Base-by-base conservation (phyloP, 2,888 invertebrate species). In the Agonopterix subpropinquella region DNA sequence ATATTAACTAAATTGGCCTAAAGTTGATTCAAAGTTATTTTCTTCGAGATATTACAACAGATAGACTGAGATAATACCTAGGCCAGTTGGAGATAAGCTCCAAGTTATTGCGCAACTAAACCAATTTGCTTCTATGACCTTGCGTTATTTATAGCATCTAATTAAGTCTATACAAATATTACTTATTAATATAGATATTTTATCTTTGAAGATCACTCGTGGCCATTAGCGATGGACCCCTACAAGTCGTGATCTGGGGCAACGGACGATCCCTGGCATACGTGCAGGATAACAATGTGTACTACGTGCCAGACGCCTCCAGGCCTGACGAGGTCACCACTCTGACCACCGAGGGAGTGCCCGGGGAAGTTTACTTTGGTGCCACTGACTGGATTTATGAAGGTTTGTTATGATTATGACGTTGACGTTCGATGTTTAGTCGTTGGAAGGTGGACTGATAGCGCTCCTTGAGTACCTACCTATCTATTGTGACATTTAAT, bases 361-460 rank as follows among this genome's bases (percentile, higher is more conserved):
- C 88, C 0, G 92, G 91, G 1, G 81, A 91, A 37, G 83, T 96
- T 47, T 96, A 93, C 74, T 94, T 95, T 71, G 97, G 97, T 3
- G 90, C 95, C 13, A 92, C 96, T 8, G 97, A 98, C 76, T 98
- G 98, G 98, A 93, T 97, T 39, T 98, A 98, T 72, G 97, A 97
- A 91, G 95, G 95, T 94, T 73, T 57, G 54, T 41, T 36, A 41
- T 44, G 37, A 42, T 4, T 4, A 18, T 18, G 18, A 18, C 18
- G 18, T n/a, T 39, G 7, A 10, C n/a, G 39, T 39, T 28, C 39
- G 1, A n/a, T 39, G 9, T 39, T 39, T 39, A 4, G 39, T 28
- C 28, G 5, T 28, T 28, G 28, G 28, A 28, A 18, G 18, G 18
- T 4, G 18, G 5, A 28, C 5, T 28, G 28, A 28, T 28, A 28